Evolutionary conservation across 2,888 invertebrate genomes (phyloP).

Genomic region (Chrysina gloriosa): DNA sequence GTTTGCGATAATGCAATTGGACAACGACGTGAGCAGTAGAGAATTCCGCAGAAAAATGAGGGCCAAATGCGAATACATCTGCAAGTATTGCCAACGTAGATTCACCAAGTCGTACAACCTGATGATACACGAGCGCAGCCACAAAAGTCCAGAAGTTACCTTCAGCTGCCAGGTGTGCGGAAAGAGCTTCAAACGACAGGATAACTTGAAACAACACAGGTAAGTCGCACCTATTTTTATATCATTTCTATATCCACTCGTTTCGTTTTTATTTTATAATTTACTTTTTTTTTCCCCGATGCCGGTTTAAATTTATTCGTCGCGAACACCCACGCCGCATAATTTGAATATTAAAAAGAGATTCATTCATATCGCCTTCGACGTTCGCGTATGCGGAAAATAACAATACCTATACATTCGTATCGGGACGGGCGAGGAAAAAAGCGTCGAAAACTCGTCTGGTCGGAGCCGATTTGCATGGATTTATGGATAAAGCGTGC

Average conservation of each 20-base stretch:
- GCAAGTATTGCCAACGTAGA: slow-evolving; percentile 96
- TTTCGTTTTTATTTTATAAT: slow-evolving; percentile 16
- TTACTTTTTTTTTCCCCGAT: not conserved
- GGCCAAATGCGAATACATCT: slow-evolving; percentile 97
- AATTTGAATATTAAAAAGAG: not conserved
- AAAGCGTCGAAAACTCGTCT: not conserved
- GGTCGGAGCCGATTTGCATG: slow-evolving; percentile 12
- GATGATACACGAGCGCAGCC: slow-evolving; percentile 98
- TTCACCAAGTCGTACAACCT: slow-evolving; percentile 99
- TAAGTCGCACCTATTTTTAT: slow-evolving; percentile 63
- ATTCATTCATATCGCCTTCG: no score
- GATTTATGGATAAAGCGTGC: slow-evolving; percentile 1
- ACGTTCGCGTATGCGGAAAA: no score
- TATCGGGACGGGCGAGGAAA: no score
- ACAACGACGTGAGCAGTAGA: slow-evolving; percentile 86
- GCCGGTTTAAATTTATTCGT: not conserved
- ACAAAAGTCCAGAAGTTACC: slow-evolving; percentile 95
- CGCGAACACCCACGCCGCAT: not conserved
- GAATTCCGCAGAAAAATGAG: slow-evolving; percentile 90
- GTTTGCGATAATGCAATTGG: slow-evolving; percentile 92
- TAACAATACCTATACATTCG: no score
- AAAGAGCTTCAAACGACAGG: slow-evolving; percentile 97
- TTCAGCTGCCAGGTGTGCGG: slow-evolving; percentile 98
- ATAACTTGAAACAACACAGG: slow-evolving; percentile 95
- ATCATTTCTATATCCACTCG: not conserved